These are phyloP conservation scores for Zeuzera pyrina DNA, from an alignment of 2,888 invertebrate species.

Conservation along the genomic window DNA sequence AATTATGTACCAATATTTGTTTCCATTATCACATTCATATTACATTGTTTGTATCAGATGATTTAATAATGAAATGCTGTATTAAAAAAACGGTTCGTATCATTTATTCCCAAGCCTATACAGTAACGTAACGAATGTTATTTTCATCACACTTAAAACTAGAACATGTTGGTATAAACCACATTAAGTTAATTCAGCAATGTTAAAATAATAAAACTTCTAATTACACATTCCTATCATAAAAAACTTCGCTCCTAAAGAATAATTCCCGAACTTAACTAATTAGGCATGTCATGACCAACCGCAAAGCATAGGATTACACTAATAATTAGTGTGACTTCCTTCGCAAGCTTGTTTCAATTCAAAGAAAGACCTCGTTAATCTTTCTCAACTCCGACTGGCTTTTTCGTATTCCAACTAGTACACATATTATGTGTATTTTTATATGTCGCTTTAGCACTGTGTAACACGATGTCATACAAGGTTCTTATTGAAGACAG, in stretches of 20 bases:
- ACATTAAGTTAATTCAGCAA: too few species aligned
- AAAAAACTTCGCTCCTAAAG: background rate
- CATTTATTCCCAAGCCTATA: conserved; percentile 19
- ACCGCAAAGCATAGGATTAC: conserved; percentile 31
- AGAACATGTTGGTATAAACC: too few species aligned
- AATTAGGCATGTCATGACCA: conserved; percentile 28
- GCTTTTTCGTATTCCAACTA: conserved; percentile 24
- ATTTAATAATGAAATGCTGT: conserved; percentile 42
- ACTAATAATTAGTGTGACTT: conserved; percentile 35
- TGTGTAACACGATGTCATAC: conserved; percentile 22
- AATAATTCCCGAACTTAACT: too few species aligned
- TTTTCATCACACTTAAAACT: too few species aligned
- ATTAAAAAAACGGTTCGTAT: conserved; percentile 31
- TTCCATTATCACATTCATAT: conserved; percentile 15
- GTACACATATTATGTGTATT: conserved; percentile 12
- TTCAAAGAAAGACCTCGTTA: conserved; percentile 36
- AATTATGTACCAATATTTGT: conserved; percentile 15
- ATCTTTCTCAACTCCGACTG: conserved; percentile 31
- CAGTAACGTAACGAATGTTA: too few species aligned
- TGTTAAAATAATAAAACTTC: background rate
- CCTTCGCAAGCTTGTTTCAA: conserved; percentile 29
- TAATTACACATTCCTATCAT: background rate
- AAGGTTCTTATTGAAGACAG: conserved; percentile 29
- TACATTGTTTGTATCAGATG: conserved; percentile 38
- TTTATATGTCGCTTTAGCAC: conserved; percentile 21